Evolutionary conservation across 2,113 vertebrate genomes (phyloP).

Genomic region (Thamnaconus septentrionalis): DNA sequence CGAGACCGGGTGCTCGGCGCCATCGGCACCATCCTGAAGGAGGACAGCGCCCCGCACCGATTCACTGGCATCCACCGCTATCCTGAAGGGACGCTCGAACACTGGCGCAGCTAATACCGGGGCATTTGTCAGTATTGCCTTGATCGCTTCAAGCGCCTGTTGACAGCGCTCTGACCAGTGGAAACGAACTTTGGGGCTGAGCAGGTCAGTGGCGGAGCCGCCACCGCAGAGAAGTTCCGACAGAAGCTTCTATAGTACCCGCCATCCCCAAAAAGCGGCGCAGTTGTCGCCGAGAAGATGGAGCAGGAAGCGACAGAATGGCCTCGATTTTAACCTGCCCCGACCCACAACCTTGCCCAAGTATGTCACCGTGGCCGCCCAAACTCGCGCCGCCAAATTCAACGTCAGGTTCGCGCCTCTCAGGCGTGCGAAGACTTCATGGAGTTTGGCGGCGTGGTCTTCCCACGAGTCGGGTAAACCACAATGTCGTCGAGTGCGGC

Average conservation of each 20-base stretch:
- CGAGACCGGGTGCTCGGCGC: not conserved
- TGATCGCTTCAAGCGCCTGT: not conserved
- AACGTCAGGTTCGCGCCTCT: not conserved
- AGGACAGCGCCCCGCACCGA: not conserved
- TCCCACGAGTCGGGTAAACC: not conserved
- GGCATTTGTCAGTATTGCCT: not conserved
- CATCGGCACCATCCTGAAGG: not conserved
- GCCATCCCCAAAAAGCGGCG: not conserved
- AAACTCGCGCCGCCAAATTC: not conserved
- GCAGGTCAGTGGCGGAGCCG: not conserved
- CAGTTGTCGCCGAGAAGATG: not conserved
- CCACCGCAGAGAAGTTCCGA: not conserved
- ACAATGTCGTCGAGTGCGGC: not conserved
- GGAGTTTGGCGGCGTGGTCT: not conserved
- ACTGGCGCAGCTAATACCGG: not conserved
- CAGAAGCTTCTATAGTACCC: not conserved
- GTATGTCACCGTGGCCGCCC: not conserved
- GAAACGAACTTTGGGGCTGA: not conserved
- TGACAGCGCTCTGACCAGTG: not conserved
- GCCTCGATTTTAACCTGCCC: not conserved
- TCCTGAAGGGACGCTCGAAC: not conserved
- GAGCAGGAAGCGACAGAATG: not conserved
- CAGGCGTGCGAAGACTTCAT: not conserved
- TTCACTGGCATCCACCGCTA: not conserved
- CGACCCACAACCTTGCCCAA: not conserved